Evolutionary conservation across 2,888 invertebrate species (phyloP), one percentile per base, ranked within the genome.

Genomic region (Tiliacea citrago): DNA sequence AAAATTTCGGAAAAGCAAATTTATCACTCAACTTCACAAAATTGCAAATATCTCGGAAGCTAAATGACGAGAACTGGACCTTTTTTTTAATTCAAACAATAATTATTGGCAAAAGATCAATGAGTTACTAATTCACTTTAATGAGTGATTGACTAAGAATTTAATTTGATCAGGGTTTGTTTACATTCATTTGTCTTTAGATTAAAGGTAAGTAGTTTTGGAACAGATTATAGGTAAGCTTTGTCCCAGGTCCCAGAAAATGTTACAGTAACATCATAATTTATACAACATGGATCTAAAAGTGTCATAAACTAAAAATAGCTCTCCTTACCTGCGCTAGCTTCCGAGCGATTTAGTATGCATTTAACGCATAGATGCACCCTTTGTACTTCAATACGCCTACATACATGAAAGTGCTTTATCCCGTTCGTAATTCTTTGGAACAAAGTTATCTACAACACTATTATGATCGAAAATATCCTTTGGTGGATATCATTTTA

Each of bases 311-410:
- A 68, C 88, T 92, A 90, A 91, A 90, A 90, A 92, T 92, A 93
- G 79, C 69, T 75, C 83, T 90, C 85, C 90, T 92, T 91, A 84
- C 87, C 77, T 86, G 83, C 81, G 74, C 68, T 72, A 65, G 85
- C 89, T 93, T 92, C 91, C 92, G 90, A 83, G 73, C 90, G 90
- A 92, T 92, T 92, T 93, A 88, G 75, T 87, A 86, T 91, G 90
- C 91, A 91, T 90, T 92, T 90, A 89, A 90, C 93, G 92, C 91
- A 91, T 89, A 87, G 82, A 82, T 93, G 93, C 92, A 92, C 91
- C 93, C 93, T 93, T 93, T 93, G 92, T 90, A 88, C 87, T 81
- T 84, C 81, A 88, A 88, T 79, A 81, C 68, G 72, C 78, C 74
- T 65, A 81, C 77, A 71, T 84, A 70, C 84, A 79, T 76, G 74